Evolutionary conservation across 1,140 invertebrate genomes (phyloP), one percentile per base, ranked within the genome.

Genomic region (Anastrepha ludens): DNA sequence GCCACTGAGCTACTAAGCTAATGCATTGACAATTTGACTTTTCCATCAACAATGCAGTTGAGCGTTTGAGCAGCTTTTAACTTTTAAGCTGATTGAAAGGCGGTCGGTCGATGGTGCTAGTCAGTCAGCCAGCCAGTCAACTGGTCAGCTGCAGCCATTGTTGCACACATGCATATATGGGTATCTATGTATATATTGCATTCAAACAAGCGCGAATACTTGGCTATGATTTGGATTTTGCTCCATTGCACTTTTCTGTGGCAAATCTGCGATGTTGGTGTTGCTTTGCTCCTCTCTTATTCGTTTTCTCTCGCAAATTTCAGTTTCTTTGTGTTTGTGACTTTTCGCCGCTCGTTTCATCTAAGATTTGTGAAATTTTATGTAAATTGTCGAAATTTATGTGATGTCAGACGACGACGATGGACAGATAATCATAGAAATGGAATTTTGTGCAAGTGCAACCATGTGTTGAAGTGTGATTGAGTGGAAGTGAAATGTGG

Each of bases 1-100:
- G 15, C 9, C 70, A n/a, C 41, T 50, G 70, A 74, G 44, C 41
- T 15, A 74, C 29, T 29, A 29, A 29, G 29, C 29, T 29, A 29
- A 4, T 74, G 65, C 65, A 70, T 70, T 70, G 65, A 70, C 65
- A 70, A 29, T 29, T 70, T 70, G 65, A 70, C 65, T 70, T 70
- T 70, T 29, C 20, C 39, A 20, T 3, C 29, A 70, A 44, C 39
- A 3, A 29, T 29, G 29, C 20, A 11, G 65, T 41, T 11, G n/a
- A 20, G 62, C 62, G 20, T 64, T 64, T 64, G 62, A 64, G 20
- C 20, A 67, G 65, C 29, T 29, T 67, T 20, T 1, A 39, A 29
- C 65, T n/a, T 50, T 17, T 47, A 5, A 6, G 41, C 70, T 2
- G 29, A 29, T 29, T 0, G 29, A 29, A 29, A 29, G 29, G 29